Conservation (phyloP, 1,140 invertebrate genomes). For the Rhizoglyphus robini region DNA sequence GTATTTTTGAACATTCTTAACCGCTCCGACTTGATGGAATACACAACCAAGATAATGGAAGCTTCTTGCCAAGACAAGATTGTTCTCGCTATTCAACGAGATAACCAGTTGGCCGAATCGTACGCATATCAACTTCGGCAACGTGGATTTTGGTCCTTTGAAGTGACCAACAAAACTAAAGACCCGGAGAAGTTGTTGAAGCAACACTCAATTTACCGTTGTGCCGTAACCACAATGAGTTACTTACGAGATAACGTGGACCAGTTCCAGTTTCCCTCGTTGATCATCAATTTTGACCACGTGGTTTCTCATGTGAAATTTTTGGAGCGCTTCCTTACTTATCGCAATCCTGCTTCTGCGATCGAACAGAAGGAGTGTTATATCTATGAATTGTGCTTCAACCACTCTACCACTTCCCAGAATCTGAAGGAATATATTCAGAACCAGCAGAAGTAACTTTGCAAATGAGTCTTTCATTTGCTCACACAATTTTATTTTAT, state of each 20-base stretch:
- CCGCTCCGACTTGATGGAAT: background rate
- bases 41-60: background rate
- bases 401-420: background rate
- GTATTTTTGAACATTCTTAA: background rate
- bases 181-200: background rate
- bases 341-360: background rate
- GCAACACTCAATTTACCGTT: background rate
- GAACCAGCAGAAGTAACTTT: background rate
- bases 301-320: background rate
- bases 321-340: background rate
- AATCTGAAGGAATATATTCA: constrained; percentile 1
- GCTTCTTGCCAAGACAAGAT: background rate
- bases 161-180: background rate
- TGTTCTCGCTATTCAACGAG: background rate
- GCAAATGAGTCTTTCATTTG: background rate
- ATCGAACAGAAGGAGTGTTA: background rate
- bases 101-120: background rate
- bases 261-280: background rate
- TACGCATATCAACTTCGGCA: background rate
- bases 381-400: background rate
- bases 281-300: constrained; percentile 2
- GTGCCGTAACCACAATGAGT: background rate
- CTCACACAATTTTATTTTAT: no score
- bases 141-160: background rate
- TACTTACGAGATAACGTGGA: background rate